Evolutionary conservation across 2,113 vertebrate genomes (phyloP).

Genomic region (Toxotes jaculatrix): DNA sequence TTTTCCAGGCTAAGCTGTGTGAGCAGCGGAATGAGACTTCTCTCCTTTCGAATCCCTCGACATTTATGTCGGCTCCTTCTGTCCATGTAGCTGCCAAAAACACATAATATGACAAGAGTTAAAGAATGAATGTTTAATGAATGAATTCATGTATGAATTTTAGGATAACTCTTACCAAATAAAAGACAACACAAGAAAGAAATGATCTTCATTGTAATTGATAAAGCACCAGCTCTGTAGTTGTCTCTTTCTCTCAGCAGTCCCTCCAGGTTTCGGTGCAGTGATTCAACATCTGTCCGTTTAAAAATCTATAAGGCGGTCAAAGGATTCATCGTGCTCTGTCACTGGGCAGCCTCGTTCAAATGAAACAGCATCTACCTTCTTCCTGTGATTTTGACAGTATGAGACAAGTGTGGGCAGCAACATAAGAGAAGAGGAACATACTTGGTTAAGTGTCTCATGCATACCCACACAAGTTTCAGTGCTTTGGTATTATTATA

Average conservation of each 20-base stretch:
- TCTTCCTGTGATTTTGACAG: slow-evolving; percentile 37
- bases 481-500: no score
- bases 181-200: slow-evolving; percentile 46
- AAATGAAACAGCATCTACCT: not conserved
- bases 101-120: not conserved
- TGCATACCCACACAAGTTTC: not conserved
- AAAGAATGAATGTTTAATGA: not conserved
- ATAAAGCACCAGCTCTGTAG: not conserved
- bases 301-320: not conserved
- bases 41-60: slow-evolving; percentile 36
- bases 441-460: no score
- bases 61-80: not conserved
- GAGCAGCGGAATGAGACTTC: slow-evolving; percentile 55
- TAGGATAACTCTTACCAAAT: slow-evolving; percentile 40
- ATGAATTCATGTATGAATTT: fast-evolving
- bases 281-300: not conserved
- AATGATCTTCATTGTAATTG: slow-evolving; percentile 44
- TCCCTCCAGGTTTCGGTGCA: not conserved
- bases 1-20: not conserved
- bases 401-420: no score
- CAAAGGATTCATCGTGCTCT: not conserved
- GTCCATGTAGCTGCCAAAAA: slow-evolving; percentile 30
- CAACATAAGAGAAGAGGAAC: not conserved
- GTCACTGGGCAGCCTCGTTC: no score
- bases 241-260: not conserved